Evolutionary conservation across 2,797 vertebrate species (phyloP).

Genomic region (Coendou prehensilis): DNA sequence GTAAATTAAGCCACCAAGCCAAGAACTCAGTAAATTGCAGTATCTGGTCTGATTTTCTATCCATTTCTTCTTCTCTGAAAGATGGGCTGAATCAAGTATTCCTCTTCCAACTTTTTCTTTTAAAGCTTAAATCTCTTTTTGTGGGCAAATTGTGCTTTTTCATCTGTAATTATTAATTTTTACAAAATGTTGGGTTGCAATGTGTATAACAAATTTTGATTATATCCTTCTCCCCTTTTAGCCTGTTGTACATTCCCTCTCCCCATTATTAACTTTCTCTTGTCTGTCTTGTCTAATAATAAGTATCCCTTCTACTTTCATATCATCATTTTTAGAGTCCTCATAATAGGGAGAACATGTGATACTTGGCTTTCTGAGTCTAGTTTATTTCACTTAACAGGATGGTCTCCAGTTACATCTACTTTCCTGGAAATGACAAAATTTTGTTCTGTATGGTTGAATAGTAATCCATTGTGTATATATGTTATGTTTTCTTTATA

Average conservation of each 20-base stretch:
- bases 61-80: slow-evolving; percentile 44
- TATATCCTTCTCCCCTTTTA: background rate
- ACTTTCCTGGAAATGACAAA: background rate
- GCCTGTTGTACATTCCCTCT: background rate
- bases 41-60: slow-evolving; percentile 68
- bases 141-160: background rate
- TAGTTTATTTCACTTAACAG: background rate
- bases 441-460: background rate
- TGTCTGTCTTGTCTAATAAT: background rate
- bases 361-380: background rate
- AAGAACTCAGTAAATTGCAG: slow-evolving; percentile 67
- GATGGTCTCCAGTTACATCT: background rate
- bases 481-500: background rate
- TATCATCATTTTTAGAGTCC: background rate
- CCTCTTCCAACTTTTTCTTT: slow-evolving; percentile 61
- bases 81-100: slow-evolving; percentile 74
- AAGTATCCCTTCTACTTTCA: background rate
- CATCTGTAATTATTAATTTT: background rate
- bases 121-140: background rate
- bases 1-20: slow-evolving; percentile 35
- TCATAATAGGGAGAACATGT: background rate
- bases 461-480: background rate
- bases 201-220: background rate
- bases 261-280: background rate
- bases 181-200: background rate